These are phyloP conservation scores for Micronisus gabar DNA, from an alignment of 2,113 vertebrate species.

Conservation along the genomic window DNA sequence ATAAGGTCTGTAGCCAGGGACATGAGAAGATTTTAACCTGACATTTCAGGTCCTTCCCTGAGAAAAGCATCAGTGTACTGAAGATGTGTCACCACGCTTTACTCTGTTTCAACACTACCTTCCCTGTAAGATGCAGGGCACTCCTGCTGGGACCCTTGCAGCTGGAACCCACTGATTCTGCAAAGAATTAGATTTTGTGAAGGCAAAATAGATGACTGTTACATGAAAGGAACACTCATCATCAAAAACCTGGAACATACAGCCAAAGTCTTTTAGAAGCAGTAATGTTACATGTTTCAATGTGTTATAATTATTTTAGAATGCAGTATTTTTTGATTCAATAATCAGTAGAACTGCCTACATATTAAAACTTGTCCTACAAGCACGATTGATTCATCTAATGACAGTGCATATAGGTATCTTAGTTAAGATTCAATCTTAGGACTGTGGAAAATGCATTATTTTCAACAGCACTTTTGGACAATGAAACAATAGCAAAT, in stretches of 20 bases:
- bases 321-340: background rate
- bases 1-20: background rate
- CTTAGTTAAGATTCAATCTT: background rate
- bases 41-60: background rate
- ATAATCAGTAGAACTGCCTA: background rate
- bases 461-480: background rate
- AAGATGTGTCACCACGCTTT: background rate
- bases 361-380: background rate
- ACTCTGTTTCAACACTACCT: background rate
- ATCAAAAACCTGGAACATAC: background rate
- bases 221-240: background rate
- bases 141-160: background rate
- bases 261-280: background rate
- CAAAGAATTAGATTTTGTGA: background rate
- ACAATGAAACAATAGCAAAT: background rate
- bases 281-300: accelerated
- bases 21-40: background rate
- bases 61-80: background rate
- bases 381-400: background rate
- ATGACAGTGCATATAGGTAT: background rate
- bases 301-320: background rate
- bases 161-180: background rate
- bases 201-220: background rate
- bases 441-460: background rate
- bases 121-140: background rate